Conservation (phyloP, 2,888 invertebrate species). For the Eugnorisma glareosa region DNA sequence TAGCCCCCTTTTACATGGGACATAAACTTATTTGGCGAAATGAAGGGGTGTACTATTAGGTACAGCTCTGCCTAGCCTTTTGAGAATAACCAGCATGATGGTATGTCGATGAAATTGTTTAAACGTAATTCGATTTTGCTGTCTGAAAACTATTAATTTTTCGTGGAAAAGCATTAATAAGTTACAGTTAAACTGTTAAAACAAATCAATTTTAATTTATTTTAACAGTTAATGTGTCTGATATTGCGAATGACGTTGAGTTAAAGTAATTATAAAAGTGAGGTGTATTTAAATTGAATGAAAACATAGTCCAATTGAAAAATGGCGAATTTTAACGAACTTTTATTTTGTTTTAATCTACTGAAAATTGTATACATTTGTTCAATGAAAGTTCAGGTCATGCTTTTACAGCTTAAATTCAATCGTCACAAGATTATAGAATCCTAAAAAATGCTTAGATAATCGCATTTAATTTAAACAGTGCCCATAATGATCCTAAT, state of each 20-base stretch:
- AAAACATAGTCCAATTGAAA: not conserved
- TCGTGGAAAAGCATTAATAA: not conserved
- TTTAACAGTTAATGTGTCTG: not conserved
- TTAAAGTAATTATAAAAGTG: not conserved
- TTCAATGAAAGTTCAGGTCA: not conserved
- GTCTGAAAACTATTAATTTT: not conserved
- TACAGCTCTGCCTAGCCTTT: not conserved
- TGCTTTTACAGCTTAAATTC: not conserved
- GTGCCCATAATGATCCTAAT: too few relatives aligned
- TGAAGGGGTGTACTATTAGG: too few relatives aligned
- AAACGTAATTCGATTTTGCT: not conserved
- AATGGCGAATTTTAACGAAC: not conserved
- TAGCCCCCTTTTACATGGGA: not conserved
- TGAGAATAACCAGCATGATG: not conserved
- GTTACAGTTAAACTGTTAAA: not conserved
- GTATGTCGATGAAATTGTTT: constrained; percentile 31
- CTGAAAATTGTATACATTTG: not conserved
- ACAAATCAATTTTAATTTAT: not conserved
- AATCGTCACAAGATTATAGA: not conserved
- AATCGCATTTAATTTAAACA: not conserved
- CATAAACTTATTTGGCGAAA: too few relatives aligned
- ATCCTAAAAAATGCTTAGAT: not conserved
- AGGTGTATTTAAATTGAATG: not conserved
- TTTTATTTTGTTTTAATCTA: not conserved
- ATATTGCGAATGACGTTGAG: not conserved